Conservation (phyloP, 2,113 vertebrate genomes). For the Gasterosteus nipponicus region DNA sequence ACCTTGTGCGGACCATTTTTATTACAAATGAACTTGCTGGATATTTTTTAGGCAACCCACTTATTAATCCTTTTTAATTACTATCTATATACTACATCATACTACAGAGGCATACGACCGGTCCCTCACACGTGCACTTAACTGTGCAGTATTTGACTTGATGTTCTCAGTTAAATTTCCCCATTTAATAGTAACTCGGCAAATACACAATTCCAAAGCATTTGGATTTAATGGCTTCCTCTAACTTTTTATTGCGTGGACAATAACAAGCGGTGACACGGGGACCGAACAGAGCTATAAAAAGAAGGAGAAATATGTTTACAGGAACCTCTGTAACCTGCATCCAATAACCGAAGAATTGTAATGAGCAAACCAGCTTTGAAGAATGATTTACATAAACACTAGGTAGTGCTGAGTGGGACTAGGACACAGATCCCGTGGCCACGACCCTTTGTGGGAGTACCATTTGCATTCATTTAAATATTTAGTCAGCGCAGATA, state of each 20-base stretch:
- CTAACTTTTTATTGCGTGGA: constrained; percentile 7
- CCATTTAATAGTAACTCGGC: not conserved
- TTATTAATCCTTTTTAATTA: not conserved
- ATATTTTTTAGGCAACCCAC: not conserved
- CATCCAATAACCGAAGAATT: constrained; percentile 23
- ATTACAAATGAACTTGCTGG: not conserved
- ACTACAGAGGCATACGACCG: not conserved
- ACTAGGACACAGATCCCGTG: constrained; percentile 48
- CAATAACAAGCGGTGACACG: constrained; percentile 3
- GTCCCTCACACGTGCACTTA: not conserved
- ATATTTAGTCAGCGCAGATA: constrained; percentile 59
- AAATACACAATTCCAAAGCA: not conserved
- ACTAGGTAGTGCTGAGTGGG: constrained; percentile 58
- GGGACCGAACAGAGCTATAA: constrained; percentile 7
- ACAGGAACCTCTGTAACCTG: constrained; percentile 25
- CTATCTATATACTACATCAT: too few species aligned
- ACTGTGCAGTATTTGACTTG: not conserved
- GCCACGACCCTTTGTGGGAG: constrained; percentile 65
- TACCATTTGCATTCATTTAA: constrained; percentile 74
- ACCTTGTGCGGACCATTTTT: not conserved
- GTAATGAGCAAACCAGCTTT: constrained; percentile 45
- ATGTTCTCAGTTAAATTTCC: not conserved
- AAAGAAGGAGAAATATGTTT: constrained; percentile 7
- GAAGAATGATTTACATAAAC: constrained; percentile 72
- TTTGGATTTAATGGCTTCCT: constrained; percentile 15